phyloP scores from a whole-genome alignment of 2,113 vertebrate genomes.

The Hystrix brachyura region DNA sequence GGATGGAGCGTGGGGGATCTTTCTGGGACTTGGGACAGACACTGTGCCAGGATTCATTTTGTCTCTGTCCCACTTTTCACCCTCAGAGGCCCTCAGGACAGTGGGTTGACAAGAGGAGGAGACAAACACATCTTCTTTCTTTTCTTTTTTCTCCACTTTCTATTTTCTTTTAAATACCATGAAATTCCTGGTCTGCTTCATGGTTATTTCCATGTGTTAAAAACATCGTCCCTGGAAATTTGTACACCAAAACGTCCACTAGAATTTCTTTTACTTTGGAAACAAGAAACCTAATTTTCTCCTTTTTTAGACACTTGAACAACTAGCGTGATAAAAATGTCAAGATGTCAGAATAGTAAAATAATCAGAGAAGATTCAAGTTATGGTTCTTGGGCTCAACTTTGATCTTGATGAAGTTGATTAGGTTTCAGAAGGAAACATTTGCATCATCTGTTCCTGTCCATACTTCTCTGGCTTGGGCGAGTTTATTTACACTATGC shows the following conservation, averaged over 20 bases:
- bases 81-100: neutral
- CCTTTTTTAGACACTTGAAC: conserved; percentile 25
- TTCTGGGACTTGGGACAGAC: conserved; percentile 14
- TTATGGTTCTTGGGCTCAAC: conserved; percentile 44
- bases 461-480: neutral
- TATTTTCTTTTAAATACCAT: conserved; percentile 57
- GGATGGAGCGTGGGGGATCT: neutral
- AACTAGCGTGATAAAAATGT: conserved; percentile 20
- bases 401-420: conserved; percentile 33
- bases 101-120: conserved; percentile 20
- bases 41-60: conserved; percentile 37
- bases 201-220: conserved; percentile 70
- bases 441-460: conserved; percentile 6
- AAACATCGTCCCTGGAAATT: conserved; percentile 67
- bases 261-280: conserved; percentile 65
- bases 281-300: conserved; percentile 62
- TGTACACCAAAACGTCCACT: conserved; percentile 69
- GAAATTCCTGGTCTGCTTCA: conserved; percentile 57
- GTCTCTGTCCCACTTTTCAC: conserved; percentile 30
- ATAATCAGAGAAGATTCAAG: conserved; percentile 39
- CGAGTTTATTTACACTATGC: neutral
- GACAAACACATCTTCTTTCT: neutral
- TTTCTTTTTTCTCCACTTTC: neutral
- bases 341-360: neutral
- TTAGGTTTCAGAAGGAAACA: conserved; percentile 1